Percentiles rank a stretch among this genome's conserved stretches.
Evolutionary conservation across 2,888 invertebrate genomes (phyloP).

Genomic region (Smittia sp.): DNA sequence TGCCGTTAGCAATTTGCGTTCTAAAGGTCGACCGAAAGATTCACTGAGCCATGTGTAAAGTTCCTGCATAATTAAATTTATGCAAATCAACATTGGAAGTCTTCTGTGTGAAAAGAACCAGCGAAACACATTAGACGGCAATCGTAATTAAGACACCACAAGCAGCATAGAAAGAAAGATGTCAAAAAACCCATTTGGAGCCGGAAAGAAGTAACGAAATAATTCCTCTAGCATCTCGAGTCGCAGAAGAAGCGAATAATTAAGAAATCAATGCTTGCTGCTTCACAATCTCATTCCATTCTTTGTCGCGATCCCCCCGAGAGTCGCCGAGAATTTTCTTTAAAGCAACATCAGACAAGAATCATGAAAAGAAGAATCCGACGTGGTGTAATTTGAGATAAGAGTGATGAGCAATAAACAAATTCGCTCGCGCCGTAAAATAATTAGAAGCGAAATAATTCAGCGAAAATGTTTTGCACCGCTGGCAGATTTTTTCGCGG

Average conservation of each 20-base stretch:
- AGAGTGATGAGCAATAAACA: slow-evolving; percentile 35
- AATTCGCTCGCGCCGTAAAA: slow-evolving; percentile 30
- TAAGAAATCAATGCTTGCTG: slow-evolving; percentile 1
- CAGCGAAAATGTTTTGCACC: slow-evolving; percentile 1
- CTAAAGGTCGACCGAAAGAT: too few relatives aligned
- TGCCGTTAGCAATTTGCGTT: too few relatives aligned
- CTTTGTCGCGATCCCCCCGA: neutral
- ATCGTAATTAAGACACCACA: neutral
- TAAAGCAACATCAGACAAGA: neutral
- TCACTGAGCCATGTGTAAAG: too few relatives aligned
- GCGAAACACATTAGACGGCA: too few relatives aligned
- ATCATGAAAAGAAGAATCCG: neutral
- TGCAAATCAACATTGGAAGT: too few relatives aligned
- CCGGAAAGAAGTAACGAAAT: slow-evolving; percentile 6
- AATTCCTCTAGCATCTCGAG: slow-evolving; percentile 27
- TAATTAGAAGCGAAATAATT: slow-evolving; percentile 12
- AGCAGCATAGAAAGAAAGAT: neutral
- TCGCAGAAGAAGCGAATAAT: neutral
- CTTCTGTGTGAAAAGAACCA: too few relatives aligned
- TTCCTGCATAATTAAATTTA: too few relatives aligned
- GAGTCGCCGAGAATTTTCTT: neutral
- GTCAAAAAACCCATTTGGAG: slow-evolving; percentile 36
- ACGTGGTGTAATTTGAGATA: neutral
- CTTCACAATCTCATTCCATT: neutral
- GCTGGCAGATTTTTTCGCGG: slow-evolving; percentile 20